Percentiles rank a stretch among this genome's conserved stretches.
phyloP scores from a whole-genome alignment of 2,797 vertebrate species.

The Melopsittacus undulatus region DNA sequence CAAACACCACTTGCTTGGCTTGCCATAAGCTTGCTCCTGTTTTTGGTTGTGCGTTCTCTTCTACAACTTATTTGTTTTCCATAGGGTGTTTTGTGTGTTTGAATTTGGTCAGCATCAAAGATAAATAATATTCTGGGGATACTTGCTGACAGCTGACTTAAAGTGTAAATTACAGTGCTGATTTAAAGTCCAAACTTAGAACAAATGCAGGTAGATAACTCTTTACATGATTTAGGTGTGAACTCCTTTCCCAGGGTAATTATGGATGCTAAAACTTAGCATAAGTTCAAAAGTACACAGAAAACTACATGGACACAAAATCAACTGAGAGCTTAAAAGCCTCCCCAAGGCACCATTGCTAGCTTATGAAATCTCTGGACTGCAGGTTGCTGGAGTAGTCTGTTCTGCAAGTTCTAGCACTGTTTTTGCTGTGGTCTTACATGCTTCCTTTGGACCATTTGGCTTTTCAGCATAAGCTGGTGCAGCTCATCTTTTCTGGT shows the following conservation, averaged over 20 bases:
- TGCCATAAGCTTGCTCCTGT: not conserved
- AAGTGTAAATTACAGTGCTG: slow-evolving; percentile 21
- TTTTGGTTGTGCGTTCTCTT: not conserved
- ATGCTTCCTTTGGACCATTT: not conserved
- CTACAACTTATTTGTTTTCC: not conserved
- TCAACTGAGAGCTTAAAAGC: not conserved
- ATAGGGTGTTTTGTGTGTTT: not conserved
- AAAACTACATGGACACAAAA: not conserved
- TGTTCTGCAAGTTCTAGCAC: not conserved
- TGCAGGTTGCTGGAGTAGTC: not conserved
- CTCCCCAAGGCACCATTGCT: not conserved
- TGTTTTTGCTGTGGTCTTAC: not conserved
- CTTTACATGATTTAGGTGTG: not conserved
- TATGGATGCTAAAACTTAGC: not conserved
- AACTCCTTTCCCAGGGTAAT: not conserved
- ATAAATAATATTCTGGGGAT: not conserved
- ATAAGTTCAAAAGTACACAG: not conserved
- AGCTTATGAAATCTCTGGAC: not conserved
- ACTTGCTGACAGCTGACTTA: not conserved
- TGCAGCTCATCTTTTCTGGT: not conserved
- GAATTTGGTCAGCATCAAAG: not conserved
- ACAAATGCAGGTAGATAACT: not conserved
- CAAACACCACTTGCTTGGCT: not conserved
- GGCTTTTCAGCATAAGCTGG: not conserved
- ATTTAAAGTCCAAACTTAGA: not conserved